These are phyloP conservation scores for Cervus canadensis DNA, from an alignment of 2,113 vertebrate species.

Conservation along the genomic window DNA sequence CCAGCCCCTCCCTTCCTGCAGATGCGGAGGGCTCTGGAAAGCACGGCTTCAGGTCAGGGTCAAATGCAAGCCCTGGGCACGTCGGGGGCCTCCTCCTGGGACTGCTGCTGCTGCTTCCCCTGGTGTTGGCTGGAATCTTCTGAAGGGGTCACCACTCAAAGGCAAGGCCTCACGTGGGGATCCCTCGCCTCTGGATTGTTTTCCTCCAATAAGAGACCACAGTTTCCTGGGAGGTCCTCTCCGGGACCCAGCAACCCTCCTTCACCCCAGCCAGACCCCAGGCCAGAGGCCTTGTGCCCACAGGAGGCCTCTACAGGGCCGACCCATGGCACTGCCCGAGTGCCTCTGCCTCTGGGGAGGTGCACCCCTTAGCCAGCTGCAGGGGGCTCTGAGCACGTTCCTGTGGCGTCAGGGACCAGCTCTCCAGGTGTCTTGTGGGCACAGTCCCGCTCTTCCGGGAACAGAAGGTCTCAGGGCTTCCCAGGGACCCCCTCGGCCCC, in stretches of 20 bases:
- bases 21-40: neutral
- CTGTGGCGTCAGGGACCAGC: rapidly evolving
- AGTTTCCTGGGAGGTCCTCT: slow-evolving; percentile 10
- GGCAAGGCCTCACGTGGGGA: slow-evolving; percentile 3
- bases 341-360: neutral
- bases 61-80: neutral
- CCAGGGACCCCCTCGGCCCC: neutral
- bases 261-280: neutral
- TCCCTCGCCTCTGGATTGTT: neutral
- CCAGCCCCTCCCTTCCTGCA: neutral
- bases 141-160: slow-evolving; percentile 18
- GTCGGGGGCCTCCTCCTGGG: neutral
- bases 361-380: neutral
- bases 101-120: slow-evolving; percentile 25
- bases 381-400: neutral
- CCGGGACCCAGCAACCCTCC: neutral
- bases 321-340: neutral
- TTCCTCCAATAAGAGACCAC: neutral
- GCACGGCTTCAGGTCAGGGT: rapidly evolving
- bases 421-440: neutral
- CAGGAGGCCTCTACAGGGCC: neutral
- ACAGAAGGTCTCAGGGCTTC: neutral
- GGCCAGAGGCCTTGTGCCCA: neutral
- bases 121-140: slow-evolving; percentile 34
- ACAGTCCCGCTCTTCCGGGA: neutral